Base-by-base conservation (phyloP, 2,888 invertebrate genomes). In the Phlogophora meticulosa region DNA sequence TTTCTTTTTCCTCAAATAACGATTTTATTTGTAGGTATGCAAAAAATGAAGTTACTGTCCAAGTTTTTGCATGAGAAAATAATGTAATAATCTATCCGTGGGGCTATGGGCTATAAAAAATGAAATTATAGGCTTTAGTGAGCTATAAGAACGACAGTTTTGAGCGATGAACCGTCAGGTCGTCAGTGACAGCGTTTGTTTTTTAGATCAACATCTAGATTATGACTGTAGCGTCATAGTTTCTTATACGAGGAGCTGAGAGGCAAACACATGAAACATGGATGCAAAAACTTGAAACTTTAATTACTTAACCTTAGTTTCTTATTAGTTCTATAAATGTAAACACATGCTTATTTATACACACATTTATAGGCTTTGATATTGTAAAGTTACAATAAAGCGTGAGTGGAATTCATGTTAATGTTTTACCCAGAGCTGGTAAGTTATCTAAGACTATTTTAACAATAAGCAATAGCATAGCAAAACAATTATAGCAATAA, bases 21-120 rank as follows among this genome's bases (percentile, higher is more conserved):
- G 1, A n/a, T n/a, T 55, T 38, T 32, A 11, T 36, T 28, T n/a
- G 0, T 43, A n/a, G n/a, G n/a, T n/a, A 24, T 17, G 43, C 43
- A 78, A 70, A 75, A 78, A 65, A 56, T 28, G 0, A 17, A 70
- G 52, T 57, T 36, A 40, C 48, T 15, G 40, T 43, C 65, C 42
- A 34, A 46, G 59, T 78, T 76, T 72, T 76, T 76, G 70, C 52
- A n/a, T 53, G 15, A 49, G 43, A 59, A 51, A 49, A 34, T 66
- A 71, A 72, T 56, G 43, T 70, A 61, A 59, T 67, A 67, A 64
- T 52, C 64, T 59, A 57, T 62, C 28, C 38, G 42, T 72, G 24
- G 32, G 53, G 32, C 15, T 61, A 24, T 9, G n/a, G 22, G 9
- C 38, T n/a, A 56, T 58, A 80, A 78, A 81, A 81, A 71, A 69